Base-by-base conservation (phyloP, 2,888 invertebrate species). In the Drosophila setosimentum region DNA sequence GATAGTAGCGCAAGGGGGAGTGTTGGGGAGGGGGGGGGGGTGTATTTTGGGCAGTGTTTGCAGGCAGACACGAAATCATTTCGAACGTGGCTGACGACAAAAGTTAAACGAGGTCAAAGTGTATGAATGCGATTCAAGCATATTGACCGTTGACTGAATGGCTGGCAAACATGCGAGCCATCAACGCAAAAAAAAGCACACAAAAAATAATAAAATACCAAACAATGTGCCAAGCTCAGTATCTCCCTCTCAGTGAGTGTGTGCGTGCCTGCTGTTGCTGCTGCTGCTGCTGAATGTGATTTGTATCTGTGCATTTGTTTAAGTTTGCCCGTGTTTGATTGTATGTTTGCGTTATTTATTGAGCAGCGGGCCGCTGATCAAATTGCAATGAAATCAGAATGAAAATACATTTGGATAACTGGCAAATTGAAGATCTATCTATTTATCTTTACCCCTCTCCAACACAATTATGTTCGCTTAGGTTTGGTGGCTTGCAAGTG, bases 81-180 rank as follows among this genome's bases (percentile, higher is more conserved):
- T 82, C 59, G 78, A 82, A 82, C 78, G 74, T 78, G 76, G 76
- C 67, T 72, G 74, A 70, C 78, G 74, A 78, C 87, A 74, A 80
- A 73, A 76, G 82, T 82, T 85, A 83, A 90, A 85, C 76, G 87
- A 85, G 85, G 89, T 87, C 87, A 89, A 81, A 82, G 82, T 75
- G 84, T 77, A 78, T 80, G 82, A 78, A 86, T 76, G 69, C 65
- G 82, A 80, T 70, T 81, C 78, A 54, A 73, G 84, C 81, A 69
- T 83, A 73, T 84, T 87, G 89, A 77, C 89, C 85, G 72, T 84
- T 83, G 84, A 82, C 82, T 77, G 80, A 77, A 83, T 76, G 73
- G 72, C 77, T 65, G 66, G 68, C 73, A 73, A 77, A 77, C 84
- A 81, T 77, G 87, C 89, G 61, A 86, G 69, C 76, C 67, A 78